phyloP scores from a whole-genome alignment of 2,797 vertebrate species.

The Syngnathus rostellatus region DNA sequence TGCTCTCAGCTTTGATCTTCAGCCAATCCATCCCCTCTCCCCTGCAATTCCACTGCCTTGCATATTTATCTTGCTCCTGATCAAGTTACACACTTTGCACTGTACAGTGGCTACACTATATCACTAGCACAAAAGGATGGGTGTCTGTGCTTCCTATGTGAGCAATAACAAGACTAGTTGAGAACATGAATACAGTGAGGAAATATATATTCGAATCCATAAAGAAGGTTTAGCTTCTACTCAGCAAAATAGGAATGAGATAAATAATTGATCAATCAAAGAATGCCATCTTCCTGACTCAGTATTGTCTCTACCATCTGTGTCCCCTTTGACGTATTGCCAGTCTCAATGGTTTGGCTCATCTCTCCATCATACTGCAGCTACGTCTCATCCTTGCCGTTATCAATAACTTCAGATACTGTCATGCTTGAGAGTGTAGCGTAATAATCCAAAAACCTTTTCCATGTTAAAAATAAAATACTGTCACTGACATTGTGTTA shows the following conservation, averaged over 20 bases:
- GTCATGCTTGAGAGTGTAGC: neutral
- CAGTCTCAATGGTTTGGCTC: constrained; percentile 7
- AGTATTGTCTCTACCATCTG: too few relatives aligned
- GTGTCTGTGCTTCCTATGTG: neutral
- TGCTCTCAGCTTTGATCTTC: constrained; percentile 12
- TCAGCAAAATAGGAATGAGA: too few relatives aligned
- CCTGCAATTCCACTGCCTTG: neutral
- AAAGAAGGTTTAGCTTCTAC: too few relatives aligned
- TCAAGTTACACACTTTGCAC: neutral
- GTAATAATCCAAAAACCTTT: neutral
- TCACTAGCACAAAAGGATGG: neutral
- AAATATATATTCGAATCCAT: neutral
- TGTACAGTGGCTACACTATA: neutral
- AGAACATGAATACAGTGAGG: neutral
- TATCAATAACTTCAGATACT: constrained; percentile 13
- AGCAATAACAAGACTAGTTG: neutral
- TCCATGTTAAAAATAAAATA: constrained; percentile 6
- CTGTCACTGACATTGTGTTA: neutral
- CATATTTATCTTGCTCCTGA: constrained; percentile 1
- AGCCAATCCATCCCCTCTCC: constrained; percentile 20
- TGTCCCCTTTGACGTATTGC: neutral
- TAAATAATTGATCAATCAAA: too few relatives aligned
- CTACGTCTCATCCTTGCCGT: neutral
- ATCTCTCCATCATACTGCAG: constrained; percentile 1
- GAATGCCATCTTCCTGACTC: too few relatives aligned